Evolutionary conservation across 2,888 invertebrate genomes (phyloP).

Genomic region (Monoplex corrugatus): DNA sequence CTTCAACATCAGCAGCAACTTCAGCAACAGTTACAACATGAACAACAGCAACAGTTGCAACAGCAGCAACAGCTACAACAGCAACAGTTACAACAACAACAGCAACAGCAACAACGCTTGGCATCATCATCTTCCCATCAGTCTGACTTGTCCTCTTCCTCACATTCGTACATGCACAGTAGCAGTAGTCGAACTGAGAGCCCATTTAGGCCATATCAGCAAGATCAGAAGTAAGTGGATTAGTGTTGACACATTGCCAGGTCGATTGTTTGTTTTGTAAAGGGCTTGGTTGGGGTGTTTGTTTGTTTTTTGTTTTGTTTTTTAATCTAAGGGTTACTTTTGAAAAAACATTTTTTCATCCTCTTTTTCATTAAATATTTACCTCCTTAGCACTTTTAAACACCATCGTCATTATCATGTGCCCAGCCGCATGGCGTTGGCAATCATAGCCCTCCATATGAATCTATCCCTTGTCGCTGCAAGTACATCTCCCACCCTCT

Average conservation of each 20-base stretch:
- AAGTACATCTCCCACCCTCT: too few species aligned
- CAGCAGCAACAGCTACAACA: slow-evolving; percentile 44
- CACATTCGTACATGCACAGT: slow-evolving; percentile 27
- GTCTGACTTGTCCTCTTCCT: slow-evolving; percentile 34
- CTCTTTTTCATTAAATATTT: too few species aligned
- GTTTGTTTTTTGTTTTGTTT: neutral
- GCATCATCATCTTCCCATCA: slow-evolving; percentile 42
- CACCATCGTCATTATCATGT: too few species aligned
- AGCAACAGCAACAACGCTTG: slow-evolving; percentile 43
- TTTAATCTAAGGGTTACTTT: neutral
- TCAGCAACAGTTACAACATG: slow-evolving; percentile 44
- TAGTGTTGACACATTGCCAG: too few species aligned
- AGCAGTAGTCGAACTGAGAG: slow-evolving; percentile 42
- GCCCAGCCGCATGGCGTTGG: too few species aligned
- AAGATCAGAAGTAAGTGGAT: slow-evolving; percentile 34
- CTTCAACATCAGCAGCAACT: slow-evolving; percentile 48
- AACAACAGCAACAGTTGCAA: slow-evolving; percentile 45
- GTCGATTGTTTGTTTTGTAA: neutral
- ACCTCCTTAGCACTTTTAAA: too few species aligned
- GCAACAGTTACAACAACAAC: slow-evolving; percentile 46
- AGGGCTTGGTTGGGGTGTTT: neutral
- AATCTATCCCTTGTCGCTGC: too few species aligned
- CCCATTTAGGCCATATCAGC: slow-evolving; percentile 42
- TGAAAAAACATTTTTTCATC: neutral
- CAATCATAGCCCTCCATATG: too few species aligned